A percentile compares a stretch with the other conserved stretches of the same genome.
Evolutionary conservation across 2,888 invertebrate species (phyloP).

Genomic region (Chloroclystis v-ata): DNA sequence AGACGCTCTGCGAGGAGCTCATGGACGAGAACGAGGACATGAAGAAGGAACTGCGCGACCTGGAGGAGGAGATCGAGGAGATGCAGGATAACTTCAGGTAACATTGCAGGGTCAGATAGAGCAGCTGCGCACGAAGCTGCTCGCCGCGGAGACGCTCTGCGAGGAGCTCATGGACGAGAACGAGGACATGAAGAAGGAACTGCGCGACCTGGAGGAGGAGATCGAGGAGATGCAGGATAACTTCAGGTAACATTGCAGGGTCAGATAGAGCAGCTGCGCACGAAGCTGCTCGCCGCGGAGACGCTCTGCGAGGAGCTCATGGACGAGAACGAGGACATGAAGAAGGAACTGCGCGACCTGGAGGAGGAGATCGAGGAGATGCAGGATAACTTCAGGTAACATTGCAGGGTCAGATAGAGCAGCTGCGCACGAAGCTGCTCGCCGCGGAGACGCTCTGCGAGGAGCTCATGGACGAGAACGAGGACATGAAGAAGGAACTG

Average conservation of each 20-base stretch:
- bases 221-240: conserved; percentile 99
- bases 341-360: conserved; percentile 93
- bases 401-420: conserved; percentile 82
- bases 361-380: conserved; percentile 99
- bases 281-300: conserved; percentile 93
- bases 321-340: conserved; percentile 97
- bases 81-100: conserved; percentile 95
- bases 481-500: conserved; percentile 94
- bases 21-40: conserved; percentile 98
- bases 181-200: conserved; percentile 94
- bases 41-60: conserved; percentile 93
- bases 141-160: conserved; percentile 93
- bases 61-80: conserved; percentile 99
- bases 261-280: conserved; percentile 84
- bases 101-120: conserved; percentile 79
- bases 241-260: conserved; percentile 82
- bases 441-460: conserved; percentile 95
- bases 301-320: conserved; percentile 94
- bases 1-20: conserved; percentile 93
- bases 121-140: conserved; percentile 88
- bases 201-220: conserved; percentile 95
- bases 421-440: conserved; percentile 88
- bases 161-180: conserved; percentile 98
- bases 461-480: conserved; percentile 97
- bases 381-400: conserved; percentile 92